Evolutionary conservation across 2,888 invertebrate species (phyloP).

Genomic region (Acleris literana): DNA sequence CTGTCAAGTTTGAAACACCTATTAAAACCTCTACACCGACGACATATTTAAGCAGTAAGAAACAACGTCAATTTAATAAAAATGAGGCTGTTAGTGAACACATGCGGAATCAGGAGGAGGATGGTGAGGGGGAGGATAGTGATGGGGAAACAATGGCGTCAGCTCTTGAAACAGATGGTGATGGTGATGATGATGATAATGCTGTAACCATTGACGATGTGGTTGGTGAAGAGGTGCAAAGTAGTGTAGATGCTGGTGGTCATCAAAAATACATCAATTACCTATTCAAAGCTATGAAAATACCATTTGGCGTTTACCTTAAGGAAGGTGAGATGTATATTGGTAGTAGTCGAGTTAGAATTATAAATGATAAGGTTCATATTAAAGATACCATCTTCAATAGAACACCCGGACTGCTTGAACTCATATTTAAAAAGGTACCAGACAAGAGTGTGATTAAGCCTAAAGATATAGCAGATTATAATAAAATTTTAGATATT

Average conservation of each 20-base stretch:
- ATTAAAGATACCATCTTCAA: neutral
- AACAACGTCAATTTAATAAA: neutral
- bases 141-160: constrained; percentile 4
- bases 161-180: neutral
- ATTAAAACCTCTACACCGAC: too few relatives aligned
- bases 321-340: neutral
- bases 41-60: neutral
- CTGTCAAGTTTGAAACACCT: too few relatives aligned
- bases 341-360: constrained; percentile 5
- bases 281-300: too few relatives aligned
- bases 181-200: neutral
- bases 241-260: too few relatives aligned
- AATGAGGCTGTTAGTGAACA: neutral
- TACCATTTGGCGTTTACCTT: constrained; percentile 4
- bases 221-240: too few relatives aligned
- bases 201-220: too few relatives aligned
- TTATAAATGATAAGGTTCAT: neutral
- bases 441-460: neutral
- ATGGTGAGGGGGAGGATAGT: neutral
- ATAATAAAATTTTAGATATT: constrained; percentile 4
- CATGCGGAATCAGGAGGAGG: neutral
- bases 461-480: neutral
- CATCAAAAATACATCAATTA: too few relatives aligned
- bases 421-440: constrained; percentile 13
- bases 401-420: neutral